Base-by-base conservation (phyloP, 92 coral and sea anemone species). In the Phymanthus crucifer region DNA sequence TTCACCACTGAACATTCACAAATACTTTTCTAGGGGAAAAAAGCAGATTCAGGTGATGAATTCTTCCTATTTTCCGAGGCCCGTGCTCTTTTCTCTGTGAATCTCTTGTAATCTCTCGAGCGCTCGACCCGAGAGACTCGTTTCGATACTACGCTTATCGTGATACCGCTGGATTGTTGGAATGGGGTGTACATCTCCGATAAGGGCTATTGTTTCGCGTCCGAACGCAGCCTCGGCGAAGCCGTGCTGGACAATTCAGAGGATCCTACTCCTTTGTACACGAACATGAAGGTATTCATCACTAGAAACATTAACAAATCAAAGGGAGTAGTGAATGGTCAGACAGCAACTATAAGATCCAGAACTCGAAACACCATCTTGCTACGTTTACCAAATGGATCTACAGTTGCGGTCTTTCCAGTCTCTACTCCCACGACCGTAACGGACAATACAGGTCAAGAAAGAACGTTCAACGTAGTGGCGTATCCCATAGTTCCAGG, bases 321-420 rank as follows among this genome's bases (percentile, higher is more conserved):
- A 6, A 52, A 35, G 24, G 54, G 87, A 0, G 45, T 87, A 0
- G 91, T 87, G 0, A 87, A 83, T 47, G 91, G 91, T 0, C 91
- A 83, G 52, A 32, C 37, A 10, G 87, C 84, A 0, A 37, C 70
- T 13, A 1, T 87, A 5, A 34, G 76, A 17, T n/a, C 29, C 0
- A 27, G 72, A 3, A 61, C 61, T 6, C 40, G 76, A 16, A 36
- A 16, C 73, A 77, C 80, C 0, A 1, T 79, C 0, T 1, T 79
- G 0, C 8, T 85, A 6, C 17, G 40, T 6, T 58, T 85, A 2
- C 70, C 66, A 2, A 74, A 75, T 12, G 19, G 35, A 0, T 37
- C 72, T 32, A 6, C 33, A 1, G 83, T 72, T 0, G 46, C 54
- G 6, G 31, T 86, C 0, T 71, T 75, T 45, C 82, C 90, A 0